Evolutionary conservation across 1,140 invertebrate genomes (phyloP).

Genomic region (Camponotus vicinus): DNA sequence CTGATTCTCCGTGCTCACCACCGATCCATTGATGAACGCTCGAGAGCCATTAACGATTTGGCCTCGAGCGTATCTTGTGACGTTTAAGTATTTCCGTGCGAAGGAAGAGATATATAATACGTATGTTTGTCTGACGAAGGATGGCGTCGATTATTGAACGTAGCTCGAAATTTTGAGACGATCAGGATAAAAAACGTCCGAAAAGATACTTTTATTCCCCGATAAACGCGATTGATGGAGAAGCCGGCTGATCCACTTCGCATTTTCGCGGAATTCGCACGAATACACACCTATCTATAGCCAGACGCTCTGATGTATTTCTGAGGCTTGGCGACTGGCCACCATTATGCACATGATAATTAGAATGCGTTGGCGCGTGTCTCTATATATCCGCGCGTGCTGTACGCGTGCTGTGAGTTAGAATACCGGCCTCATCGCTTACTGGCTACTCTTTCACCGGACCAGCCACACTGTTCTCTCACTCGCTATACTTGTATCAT

Average conservation of each 20-base stretch:
- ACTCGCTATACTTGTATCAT: slow-evolving; percentile 36
- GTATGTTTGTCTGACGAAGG: neutral
- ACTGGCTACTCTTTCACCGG: slow-evolving; percentile 38
- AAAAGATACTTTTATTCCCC: slow-evolving; percentile 9
- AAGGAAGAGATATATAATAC: neutral
- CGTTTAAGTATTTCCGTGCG: slow-evolving; percentile 24
- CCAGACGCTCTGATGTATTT: slow-evolving; percentile 83
- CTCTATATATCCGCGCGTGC: slow-evolving; percentile 85
- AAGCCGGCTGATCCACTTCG: slow-evolving; percentile 8
- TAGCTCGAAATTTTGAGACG: neutral
- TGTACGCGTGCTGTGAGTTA: slow-evolving; percentile 58
- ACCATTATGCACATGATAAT: slow-evolving; percentile 87
- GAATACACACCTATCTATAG: slow-evolving; percentile 83
- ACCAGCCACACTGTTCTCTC: slow-evolving; percentile 40
- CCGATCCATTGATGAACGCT: slow-evolving; percentile 69
- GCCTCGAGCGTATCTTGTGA: slow-evolving; percentile 46
- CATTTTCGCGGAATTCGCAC: slow-evolving; percentile 74
- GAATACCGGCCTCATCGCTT: slow-evolving; percentile 35
- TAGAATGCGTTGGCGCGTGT: slow-evolving; percentile 86
- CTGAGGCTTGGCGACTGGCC: slow-evolving; percentile 85
- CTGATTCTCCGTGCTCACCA: slow-evolving; percentile 51
- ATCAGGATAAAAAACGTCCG: neutral
- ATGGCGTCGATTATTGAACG: neutral
- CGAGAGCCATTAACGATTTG: slow-evolving; percentile 70
- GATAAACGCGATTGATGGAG: slow-evolving; percentile 20